Percentiles rank a stretch among this genome's conserved stretches.
Evolutionary conservation across 2,888 invertebrate species (phyloP).

Genomic region (Heteromurus nitidus): DNA sequence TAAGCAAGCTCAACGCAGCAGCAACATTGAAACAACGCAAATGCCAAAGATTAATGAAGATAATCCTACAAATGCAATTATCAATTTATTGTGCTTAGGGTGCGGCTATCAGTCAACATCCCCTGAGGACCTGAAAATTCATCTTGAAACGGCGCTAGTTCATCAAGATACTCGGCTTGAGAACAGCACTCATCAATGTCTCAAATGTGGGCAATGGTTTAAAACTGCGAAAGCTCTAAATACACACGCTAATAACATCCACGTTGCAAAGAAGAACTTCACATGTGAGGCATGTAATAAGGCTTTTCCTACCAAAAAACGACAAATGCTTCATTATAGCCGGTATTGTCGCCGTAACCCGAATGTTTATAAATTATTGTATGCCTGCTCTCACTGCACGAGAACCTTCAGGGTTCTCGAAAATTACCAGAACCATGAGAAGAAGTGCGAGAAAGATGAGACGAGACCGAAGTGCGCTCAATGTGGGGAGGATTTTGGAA

Average conservation of each 20-base stretch:
- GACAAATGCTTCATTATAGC: too few relatives aligned
- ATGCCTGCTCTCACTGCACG: background rate
- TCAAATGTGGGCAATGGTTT: conserved; percentile 20
- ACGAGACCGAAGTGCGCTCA: conserved; percentile 3
- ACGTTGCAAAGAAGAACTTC: background rate
- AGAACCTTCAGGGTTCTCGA: background rate
- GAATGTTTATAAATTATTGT: too few relatives aligned
- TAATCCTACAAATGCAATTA: background rate
- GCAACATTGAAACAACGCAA: background rate
- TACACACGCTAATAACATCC: background rate
- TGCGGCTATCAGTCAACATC: conserved; percentile 23
- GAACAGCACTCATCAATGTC: background rate
- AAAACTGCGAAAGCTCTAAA: background rate
- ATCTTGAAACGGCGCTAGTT: background rate
- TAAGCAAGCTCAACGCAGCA: background rate
- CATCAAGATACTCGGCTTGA: background rate
- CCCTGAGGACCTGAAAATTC: background rate
- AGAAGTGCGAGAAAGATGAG: background rate
- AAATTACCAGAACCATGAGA: background rate
- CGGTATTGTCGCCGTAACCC: too few relatives aligned
- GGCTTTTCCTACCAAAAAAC: too few relatives aligned
- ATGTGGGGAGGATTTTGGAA: conserved; percentile 11
- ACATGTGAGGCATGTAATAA: background rate
- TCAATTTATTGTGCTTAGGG: background rate
- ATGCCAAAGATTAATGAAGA: background rate